Conservation (phyloP, 1,140 invertebrate species). For the Neodiprion pinetum region DNA sequence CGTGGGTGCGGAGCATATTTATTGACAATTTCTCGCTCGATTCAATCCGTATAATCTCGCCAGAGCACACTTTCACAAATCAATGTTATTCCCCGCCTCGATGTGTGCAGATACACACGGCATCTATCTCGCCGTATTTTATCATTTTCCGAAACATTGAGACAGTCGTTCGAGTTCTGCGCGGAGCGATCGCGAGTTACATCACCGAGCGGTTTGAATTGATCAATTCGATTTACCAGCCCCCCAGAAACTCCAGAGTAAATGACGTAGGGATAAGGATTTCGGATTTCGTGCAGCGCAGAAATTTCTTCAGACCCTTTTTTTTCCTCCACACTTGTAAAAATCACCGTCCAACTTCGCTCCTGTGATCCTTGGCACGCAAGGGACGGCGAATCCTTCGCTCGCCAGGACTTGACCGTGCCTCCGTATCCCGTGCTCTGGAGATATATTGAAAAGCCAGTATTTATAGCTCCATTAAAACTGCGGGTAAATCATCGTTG, state of each 20-base stretch:
- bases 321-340: too few species aligned
- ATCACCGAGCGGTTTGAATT: not conserved
- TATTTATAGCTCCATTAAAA: slow-evolving; percentile 64
- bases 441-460: slow-evolving; percentile 57
- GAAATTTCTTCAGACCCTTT: too few species aligned
- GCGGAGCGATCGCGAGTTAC: not conserved
- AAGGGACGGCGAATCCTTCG: too few species aligned
- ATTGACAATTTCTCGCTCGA: slow-evolving; percentile 5
- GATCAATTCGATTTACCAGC: not conserved
- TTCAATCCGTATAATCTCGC: slow-evolving; percentile 5
- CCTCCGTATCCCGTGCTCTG: not conserved
- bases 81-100: not conserved
- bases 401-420: not conserved
- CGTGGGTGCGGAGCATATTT: not conserved
- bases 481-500: slow-evolving; percentile 59
- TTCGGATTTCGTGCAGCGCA: too few species aligned
- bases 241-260: not conserved
- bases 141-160: slow-evolving; percentile 4
- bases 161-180: not conserved
- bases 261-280: too few species aligned
- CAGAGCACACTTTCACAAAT: slow-evolving; percentile 5
- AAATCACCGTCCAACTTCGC: too few species aligned
- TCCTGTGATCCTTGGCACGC: too few species aligned
- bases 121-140: not conserved
- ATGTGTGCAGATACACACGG: too few species aligned